Evolutionary conservation across 2,888 invertebrate genomes (phyloP).

Genomic region (Trachelus stipa): DNA sequence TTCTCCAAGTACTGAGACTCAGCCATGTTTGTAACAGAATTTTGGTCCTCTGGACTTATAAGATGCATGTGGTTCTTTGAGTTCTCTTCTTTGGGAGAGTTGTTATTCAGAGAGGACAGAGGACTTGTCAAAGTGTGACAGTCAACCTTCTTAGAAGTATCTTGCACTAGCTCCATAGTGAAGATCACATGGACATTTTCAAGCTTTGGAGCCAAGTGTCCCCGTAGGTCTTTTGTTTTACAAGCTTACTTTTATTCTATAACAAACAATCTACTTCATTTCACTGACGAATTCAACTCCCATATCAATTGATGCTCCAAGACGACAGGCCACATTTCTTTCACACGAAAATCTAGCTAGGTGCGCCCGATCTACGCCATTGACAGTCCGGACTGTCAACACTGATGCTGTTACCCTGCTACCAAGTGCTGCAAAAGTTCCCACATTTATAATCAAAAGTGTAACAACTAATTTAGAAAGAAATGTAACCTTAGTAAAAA

Average conservation of each 20-base stretch:
- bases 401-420: slow-evolving; percentile 5
- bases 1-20: neutral
- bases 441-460: too few relatives aligned
- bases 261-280: slow-evolving; percentile 35
- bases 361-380: slow-evolving; percentile 35
- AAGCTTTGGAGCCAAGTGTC: slow-evolving; percentile 17
- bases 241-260: slow-evolving; percentile 27
- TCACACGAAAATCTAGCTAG: slow-evolving; percentile 31
- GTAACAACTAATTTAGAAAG: too few relatives aligned
- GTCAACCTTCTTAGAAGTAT: slow-evolving; percentile 39
- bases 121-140: slow-evolving; percentile 32
- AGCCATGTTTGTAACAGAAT: neutral
- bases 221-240: neutral
- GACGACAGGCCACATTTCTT: slow-evolving; percentile 33
- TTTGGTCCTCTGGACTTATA: neutral
- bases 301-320: slow-evolving; percentile 28
- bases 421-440: too few relatives aligned
- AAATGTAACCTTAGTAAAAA: too few relatives aligned
- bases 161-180: slow-evolving; percentile 49
- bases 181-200: slow-evolving; percentile 45
- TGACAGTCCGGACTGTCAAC: slow-evolving; percentile 40
- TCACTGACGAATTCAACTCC: slow-evolving; percentile 28
- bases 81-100: slow-evolving; percentile 10
- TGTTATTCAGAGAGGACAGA: slow-evolving; percentile 25
- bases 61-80: neutral